These are phyloP conservation scores for Heterotilapia buettikoferi DNA, from an alignment of 2,113 vertebrate genomes.

Conservation along the genomic window DNA sequence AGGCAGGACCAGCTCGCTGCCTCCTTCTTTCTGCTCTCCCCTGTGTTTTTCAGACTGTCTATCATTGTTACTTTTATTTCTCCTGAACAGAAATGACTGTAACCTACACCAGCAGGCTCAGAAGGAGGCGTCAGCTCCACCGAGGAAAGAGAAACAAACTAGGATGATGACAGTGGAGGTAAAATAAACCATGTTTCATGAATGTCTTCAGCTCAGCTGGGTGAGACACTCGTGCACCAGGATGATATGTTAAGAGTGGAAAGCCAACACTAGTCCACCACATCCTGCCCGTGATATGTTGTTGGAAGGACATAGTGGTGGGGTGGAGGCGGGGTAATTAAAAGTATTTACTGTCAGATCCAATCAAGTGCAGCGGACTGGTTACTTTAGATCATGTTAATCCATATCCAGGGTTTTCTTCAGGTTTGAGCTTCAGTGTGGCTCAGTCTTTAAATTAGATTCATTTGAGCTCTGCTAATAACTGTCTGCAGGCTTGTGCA, in stretches of 20 bases:
- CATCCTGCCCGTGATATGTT: conserved; percentile 35
- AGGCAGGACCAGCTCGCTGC: background rate
- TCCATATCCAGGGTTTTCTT: background rate
- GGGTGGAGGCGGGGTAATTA: conserved; percentile 10
- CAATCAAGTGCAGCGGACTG: conserved; percentile 11
- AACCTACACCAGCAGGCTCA: conserved; percentile 11
- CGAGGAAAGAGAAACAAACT: conserved; percentile 53
- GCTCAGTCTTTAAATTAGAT: background rate
- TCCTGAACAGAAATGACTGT: conserved; percentile 5
- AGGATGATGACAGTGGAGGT: conserved; percentile 37
- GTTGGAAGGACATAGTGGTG: background rate
- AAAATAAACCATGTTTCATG: conserved; percentile 55
- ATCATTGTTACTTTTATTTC: background rate
- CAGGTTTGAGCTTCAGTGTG: background rate
- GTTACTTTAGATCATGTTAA: conserved; percentile 1
- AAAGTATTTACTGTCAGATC: conserved; percentile 53
- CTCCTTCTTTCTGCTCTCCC: background rate
- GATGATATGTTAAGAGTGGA: conserved; percentile 4
- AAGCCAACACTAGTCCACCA: conserved; percentile 30
- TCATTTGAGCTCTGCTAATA: background rate
- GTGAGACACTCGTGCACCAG: background rate
- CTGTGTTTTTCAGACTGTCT: background rate
- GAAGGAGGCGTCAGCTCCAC: conserved; percentile 16
- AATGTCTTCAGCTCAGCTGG: background rate
- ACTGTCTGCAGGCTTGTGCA: background rate